Percentiles rank a stretch among this genome's conserved stretches.
Evolutionary conservation across 2,888 invertebrate species (phyloP).

Genomic region (Apeira syringaria): DNA sequence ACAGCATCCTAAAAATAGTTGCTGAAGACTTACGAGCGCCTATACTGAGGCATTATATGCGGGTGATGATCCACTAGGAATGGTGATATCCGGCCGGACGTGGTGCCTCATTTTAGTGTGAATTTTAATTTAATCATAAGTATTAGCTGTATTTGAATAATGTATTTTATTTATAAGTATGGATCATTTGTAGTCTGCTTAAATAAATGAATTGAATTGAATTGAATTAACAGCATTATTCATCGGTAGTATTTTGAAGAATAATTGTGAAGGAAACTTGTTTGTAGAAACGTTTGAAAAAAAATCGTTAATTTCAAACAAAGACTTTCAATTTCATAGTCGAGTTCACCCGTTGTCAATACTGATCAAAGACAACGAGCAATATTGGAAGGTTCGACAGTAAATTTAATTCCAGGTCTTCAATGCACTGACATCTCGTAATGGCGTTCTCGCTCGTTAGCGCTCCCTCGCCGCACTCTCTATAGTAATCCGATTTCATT

Average conservation of each 20-base stretch:
- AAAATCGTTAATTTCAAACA: constrained; percentile 15
- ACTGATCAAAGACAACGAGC: constrained; percentile 20
- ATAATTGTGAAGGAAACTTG: constrained; percentile 15
- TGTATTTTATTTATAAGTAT: too few relatives aligned
- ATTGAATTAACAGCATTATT: constrained; percentile 3
- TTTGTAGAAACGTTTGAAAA: too few relatives aligned
- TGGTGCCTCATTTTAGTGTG: too few relatives aligned
- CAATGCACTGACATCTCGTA: constrained; percentile 45
- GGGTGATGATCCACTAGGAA: too few relatives aligned
- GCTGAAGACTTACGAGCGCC: too few relatives aligned
- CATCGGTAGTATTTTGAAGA: constrained; percentile 11
- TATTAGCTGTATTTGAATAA: too few relatives aligned
- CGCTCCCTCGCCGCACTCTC: constrained; percentile 59
- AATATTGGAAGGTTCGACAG: constrained; percentile 42
- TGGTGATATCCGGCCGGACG: too few relatives aligned
- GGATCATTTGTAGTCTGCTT: too few relatives aligned
- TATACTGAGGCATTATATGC: too few relatives aligned
- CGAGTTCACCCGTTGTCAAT: constrained; percentile 22
- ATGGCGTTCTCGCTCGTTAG: constrained; percentile 70
- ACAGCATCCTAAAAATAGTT: too few relatives aligned
- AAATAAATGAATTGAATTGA: too few relatives aligned
- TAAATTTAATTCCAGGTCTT: constrained; percentile 50
- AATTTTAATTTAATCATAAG: too few relatives aligned
- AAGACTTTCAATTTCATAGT: constrained; percentile 18
- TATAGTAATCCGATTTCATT: constrained; percentile 73